Evolutionary conservation across 2,113 vertebrate species (phyloP), one percentile per base, ranked within the genome.

Genomic region (Cacatua alba): DNA sequence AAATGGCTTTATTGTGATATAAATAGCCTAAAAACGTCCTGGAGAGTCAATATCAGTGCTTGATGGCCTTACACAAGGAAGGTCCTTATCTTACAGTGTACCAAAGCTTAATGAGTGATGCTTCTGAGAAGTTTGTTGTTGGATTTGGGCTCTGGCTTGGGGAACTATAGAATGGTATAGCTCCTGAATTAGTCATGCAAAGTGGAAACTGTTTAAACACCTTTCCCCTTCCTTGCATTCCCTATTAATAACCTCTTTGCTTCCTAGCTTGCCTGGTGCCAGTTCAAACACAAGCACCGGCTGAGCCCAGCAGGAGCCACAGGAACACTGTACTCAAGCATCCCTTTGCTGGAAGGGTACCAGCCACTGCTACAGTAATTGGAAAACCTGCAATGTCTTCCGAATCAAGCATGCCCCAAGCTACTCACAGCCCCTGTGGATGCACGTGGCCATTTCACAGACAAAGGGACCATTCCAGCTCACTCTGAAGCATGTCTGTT

Each of bases 1-100:
- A 98, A 98, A 92, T 17, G 60, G 79, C 89, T 97, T 98, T 98
- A 98, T 97, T 98, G 96, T 98, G 97, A 98, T 98, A 98, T 98
- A 98, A 98, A 98, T 98, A 98, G 97, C 93, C 95, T 98, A 91
- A 98, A 98, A 98, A 96, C 4, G 87, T 98, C 96, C 93, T 69
- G 68, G 68, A 93, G 96, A 98, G 97, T 98, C 98, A 98, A 98
- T 98, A 98, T 96, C 83, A 13, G 87, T 98, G 84, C 85, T 96
- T 97, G 96, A 98, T 97, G 90, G 97, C 93, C 96, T 97, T 94
- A 95, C 51, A 57, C 78, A 97, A 96, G 94, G 89, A 97, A 97
- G 93, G 97, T 97, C 97, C 95, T 98, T 97, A 96, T 98, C 82
- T 94, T 88, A 93, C 33, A 18, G 46, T 92, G 85, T 80, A 90